Percentiles rank a stretch among this genome's conserved stretches.
These are phyloP conservation scores for Archaeoteleia sp. DNA, from an alignment of 2,888 invertebrate species.

Conservation along the genomic window DNA sequence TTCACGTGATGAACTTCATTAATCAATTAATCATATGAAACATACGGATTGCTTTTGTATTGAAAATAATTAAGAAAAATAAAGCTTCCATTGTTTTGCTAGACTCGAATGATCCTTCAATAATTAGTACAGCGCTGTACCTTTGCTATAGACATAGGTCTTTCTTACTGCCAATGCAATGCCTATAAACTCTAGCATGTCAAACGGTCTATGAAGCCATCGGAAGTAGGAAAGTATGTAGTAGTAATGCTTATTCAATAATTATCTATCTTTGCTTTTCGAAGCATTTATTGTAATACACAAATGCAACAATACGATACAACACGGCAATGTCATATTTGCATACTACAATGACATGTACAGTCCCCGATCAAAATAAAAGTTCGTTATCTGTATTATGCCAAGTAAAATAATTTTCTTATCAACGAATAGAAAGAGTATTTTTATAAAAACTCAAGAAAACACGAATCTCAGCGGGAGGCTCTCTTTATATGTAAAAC, in stretches of 20 bases:
- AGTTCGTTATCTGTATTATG: not conserved
- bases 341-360: not conserved
- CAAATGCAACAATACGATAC: no score
- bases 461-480: constrained; percentile 3
- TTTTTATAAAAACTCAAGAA: constrained; percentile 6
- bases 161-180: constrained; percentile 6
- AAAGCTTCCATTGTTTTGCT: not conserved
- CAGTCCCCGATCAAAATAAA: constrained; percentile 1
- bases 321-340: no score
- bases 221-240: constrained; percentile 4
- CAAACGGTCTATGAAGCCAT: constrained; percentile 12
- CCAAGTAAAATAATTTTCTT: constrained; percentile 5
- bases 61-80: not conserved
- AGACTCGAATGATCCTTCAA: constrained; percentile 2
- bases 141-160: constrained; percentile 7
- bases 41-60: constrained; percentile 1
- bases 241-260: constrained; percentile 9
- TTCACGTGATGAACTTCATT: constrained; percentile 4
- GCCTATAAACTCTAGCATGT: constrained; percentile 9
- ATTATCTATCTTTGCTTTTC: no score
- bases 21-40: not conserved
- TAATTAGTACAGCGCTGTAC: constrained; percentile 2
- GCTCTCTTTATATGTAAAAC: constrained; percentile 10
- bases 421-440: constrained; percentile 10
- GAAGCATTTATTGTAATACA: no score